These are phyloP conservation scores for Eledone cirrhosa DNA, from an alignment of 2,888 invertebrate genomes.

Conservation along the genomic window DNA sequence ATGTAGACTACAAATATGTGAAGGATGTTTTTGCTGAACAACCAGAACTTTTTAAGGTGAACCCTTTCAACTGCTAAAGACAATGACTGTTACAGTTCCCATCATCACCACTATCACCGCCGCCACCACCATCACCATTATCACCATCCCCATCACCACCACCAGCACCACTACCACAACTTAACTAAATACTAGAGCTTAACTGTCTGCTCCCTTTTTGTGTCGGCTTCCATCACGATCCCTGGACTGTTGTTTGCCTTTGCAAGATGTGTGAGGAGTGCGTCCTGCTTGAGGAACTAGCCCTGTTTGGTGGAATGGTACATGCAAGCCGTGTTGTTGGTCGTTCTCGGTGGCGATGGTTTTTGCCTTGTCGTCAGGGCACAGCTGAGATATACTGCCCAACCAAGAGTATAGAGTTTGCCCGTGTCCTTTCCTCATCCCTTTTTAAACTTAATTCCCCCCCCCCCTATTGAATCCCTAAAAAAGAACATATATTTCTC, in stretches of 20 bases:
- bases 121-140: too few species aligned
- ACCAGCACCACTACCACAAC: not conserved
- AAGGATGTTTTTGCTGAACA: conserved; percentile 75
- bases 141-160: too few species aligned
- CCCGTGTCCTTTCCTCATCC: not conserved
- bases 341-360: not conserved
- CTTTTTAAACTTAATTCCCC: not conserved
- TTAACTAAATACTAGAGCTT: not conserved
- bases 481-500: too few species aligned
- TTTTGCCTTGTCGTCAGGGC: conserved; percentile 16
- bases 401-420: not conserved
- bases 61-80: not conserved
- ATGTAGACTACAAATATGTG: conserved; percentile 87
- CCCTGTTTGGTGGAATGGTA: not conserved
- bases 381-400: too few species aligned
- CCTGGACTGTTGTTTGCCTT: not conserved
- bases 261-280: too few species aligned
- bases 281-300: too few species aligned
- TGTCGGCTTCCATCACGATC: not conserved
- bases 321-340: not conserved
- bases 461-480: too few species aligned
- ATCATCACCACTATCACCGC: too few species aligned
- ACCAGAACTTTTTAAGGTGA: conserved; percentile 73
- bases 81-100: too few species aligned
- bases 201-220: too few species aligned